phyloP scores from a whole-genome alignment of 2,888 invertebrate species.

The Polydrusus tereticollis region DNA sequence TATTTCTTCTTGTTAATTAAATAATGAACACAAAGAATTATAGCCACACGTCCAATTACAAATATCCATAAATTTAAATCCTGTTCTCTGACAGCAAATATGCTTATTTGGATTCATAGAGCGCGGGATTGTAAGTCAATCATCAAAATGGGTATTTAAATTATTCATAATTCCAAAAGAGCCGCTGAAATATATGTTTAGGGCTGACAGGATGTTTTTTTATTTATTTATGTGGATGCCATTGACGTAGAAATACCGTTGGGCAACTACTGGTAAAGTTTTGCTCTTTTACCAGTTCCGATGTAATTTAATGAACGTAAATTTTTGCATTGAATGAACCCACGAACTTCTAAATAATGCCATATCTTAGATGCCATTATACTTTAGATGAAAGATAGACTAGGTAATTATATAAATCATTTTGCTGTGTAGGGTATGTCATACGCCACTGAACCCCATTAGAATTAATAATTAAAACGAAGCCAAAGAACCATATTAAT shows the following conservation, averaged over 20 bases:
- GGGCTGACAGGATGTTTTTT: slow-evolving; percentile 32
- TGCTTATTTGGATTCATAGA: slow-evolving; percentile 39
- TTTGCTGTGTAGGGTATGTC: not conserved
- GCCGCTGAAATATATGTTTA: slow-evolving; percentile 35
- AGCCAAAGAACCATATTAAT: not conserved
- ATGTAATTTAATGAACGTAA: too few species aligned
- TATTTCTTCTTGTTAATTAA: too few species aligned
- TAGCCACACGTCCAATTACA: too few species aligned
- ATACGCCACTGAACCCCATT: not conserved
- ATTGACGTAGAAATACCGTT: slow-evolving; percentile 2
- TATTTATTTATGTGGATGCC: slow-evolving; percentile 13
- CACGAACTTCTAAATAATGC: too few species aligned
- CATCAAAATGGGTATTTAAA: slow-evolving; percentile 39
- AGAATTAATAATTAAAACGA: slow-evolving; percentile 15
- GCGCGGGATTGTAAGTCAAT: slow-evolving; percentile 36
- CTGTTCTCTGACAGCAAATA: not conserved
- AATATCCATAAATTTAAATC: not conserved
- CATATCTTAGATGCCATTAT: too few species aligned
- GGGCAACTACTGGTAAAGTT: too few species aligned
- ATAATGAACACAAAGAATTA: too few species aligned
- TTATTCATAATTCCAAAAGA: slow-evolving; percentile 41
- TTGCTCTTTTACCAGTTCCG: too few species aligned
- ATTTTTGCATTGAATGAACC: too few species aligned
- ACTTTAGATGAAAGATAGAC: not conserved
- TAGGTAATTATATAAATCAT: too few species aligned